These are phyloP conservation scores for Sipha maydis DNA, from an alignment of 2,888 invertebrate genomes.

Conservation along the genomic window DNA sequence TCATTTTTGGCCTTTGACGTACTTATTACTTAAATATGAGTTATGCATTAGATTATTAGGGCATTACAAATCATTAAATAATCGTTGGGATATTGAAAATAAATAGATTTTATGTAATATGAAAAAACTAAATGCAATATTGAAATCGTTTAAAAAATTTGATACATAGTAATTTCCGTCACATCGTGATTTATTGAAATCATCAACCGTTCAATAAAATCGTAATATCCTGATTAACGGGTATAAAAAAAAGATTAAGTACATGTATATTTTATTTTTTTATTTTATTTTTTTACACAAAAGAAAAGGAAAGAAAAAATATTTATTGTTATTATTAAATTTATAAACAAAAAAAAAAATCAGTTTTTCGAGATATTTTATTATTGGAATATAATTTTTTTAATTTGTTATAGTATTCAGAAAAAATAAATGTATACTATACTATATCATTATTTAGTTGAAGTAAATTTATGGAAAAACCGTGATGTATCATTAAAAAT, in stretches of 20 bases:
- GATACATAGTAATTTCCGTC: not conserved
- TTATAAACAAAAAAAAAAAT: not conserved
- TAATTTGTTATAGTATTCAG: too few relatives aligned
- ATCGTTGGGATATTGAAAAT: not conserved
- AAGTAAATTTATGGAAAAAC: too few relatives aligned
- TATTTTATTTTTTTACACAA: too few relatives aligned
- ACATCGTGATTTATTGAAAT: not conserved
- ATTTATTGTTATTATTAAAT: not conserved
- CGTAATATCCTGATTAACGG: not conserved
- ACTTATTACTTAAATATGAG: not conserved
- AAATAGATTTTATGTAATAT: not conserved
- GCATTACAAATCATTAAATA: not conserved
- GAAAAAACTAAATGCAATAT: not conserved
- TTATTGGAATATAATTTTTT: not conserved
- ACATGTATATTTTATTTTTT: too few relatives aligned
- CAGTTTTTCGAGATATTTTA: not conserved
- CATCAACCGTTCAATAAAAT: not conserved
- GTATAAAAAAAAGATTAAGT: not conserved
- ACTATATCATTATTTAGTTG: too few relatives aligned
- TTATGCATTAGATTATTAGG: too few relatives aligned
- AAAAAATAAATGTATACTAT: too few relatives aligned
- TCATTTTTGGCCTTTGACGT: not conserved
- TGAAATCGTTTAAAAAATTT: not conserved
- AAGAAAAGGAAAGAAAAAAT: not conserved
- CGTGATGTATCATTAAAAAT: too few relatives aligned